Conservation (phyloP, 1,140 invertebrate genomes). For the Pachypsylla venusta region DNA sequence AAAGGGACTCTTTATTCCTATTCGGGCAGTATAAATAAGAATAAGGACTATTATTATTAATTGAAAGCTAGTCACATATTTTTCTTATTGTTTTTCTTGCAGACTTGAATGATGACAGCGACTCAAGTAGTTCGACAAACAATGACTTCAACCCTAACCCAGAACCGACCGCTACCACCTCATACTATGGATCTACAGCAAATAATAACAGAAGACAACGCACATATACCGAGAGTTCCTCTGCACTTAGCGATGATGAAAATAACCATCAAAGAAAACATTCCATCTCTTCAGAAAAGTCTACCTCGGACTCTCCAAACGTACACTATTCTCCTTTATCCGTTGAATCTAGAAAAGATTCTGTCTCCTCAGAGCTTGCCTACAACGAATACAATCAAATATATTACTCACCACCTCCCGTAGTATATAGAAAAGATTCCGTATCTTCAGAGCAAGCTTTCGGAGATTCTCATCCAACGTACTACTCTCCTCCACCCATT, state of each 20-base stretch:
- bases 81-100: not conserved
- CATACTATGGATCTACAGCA: too few relatives aligned
- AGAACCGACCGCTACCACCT: not conserved
- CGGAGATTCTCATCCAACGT: not conserved
- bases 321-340: not conserved
- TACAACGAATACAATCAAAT: not conserved
- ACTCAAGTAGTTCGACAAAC: not conserved
- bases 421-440: not conserved
- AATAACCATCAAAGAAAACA: not conserved
- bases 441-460: not conserved
- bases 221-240: not conserved
- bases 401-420: not conserved
- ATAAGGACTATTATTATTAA: not conserved
- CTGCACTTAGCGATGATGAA: not conserved
- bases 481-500: conserved; percentile 1
- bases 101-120: not conserved
- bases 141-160: not conserved
- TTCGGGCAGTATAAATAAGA: not conserved
- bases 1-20: not conserved
- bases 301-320: not conserved
- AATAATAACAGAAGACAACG: too few relatives aligned
- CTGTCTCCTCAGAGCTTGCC: conserved; percentile 1
- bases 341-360: not conserved
- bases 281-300: not conserved
- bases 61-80: not conserved